Evolutionary conservation across 2,888 invertebrate genomes (phyloP).

Genomic region (Drosophila macrospina): DNA sequence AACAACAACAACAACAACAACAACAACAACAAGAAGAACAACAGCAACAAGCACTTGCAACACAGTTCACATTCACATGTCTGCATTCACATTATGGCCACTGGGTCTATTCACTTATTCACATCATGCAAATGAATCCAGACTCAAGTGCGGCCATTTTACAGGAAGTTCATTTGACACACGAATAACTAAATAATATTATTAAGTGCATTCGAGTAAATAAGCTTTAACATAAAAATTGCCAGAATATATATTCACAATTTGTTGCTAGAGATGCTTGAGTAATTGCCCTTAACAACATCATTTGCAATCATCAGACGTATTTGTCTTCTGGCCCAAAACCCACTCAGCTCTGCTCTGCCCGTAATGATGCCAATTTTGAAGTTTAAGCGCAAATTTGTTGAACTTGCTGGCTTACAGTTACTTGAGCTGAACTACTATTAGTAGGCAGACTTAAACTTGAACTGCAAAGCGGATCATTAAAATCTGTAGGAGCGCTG

Average conservation of each 20-base stretch:
- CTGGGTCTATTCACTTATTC: slow-evolving; percentile 28
- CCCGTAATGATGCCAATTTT: slow-evolving; percentile 18
- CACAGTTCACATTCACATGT: background rate
- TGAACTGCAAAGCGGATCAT: background rate
- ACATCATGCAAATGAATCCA: slow-evolving; percentile 50
- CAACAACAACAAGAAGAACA: background rate
- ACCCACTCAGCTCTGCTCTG: slow-evolving; percentile 4
- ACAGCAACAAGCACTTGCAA: slow-evolving; percentile 1
- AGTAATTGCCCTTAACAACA: slow-evolving; percentile 19
- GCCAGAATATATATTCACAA: background rate
- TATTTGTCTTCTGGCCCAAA: slow-evolving; percentile 17
- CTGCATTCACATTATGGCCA: background rate
- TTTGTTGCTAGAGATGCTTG: slow-evolving; percentile 8
- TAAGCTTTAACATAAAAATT: slow-evolving; percentile 9
- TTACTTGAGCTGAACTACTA: background rate
- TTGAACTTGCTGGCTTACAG: background rate
- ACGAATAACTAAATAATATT: slow-evolving; percentile 6
- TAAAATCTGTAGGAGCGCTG: background rate
- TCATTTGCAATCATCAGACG: slow-evolving; percentile 11
- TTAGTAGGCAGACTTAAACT: background rate
- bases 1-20: background rate
- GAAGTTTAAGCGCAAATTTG: slow-evolving; percentile 7
- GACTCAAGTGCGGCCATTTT: slow-evolving; percentile 1
- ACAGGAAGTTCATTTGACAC: slow-evolving; percentile 30
- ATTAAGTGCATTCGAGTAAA: slow-evolving; percentile 34